phyloP scores from a whole-genome alignment of 2,888 invertebrate species.

The Drosophila dives region DNA sequence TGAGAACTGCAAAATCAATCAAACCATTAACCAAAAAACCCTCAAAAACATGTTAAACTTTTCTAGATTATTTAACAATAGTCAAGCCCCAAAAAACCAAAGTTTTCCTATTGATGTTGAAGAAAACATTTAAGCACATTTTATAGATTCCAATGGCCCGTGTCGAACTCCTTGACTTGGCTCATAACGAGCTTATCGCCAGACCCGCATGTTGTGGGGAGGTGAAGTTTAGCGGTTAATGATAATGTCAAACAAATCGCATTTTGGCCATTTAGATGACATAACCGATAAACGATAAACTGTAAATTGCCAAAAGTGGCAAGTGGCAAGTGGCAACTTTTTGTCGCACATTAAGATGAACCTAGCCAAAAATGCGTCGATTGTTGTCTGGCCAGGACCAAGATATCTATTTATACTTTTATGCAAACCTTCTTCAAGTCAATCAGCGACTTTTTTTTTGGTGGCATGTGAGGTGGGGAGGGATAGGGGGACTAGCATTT shows the following conservation, averaged over 20 bases:
- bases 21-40: background rate
- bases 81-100: background rate
- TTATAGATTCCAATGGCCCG: slow-evolving; percentile 37
- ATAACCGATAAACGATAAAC: slow-evolving; percentile 79
- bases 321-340: slow-evolving; percentile 63
- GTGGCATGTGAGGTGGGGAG: slow-evolving; percentile 39
- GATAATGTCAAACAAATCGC: slow-evolving; percentile 68
- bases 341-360: slow-evolving; percentile 72
- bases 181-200: slow-evolving; percentile 37
- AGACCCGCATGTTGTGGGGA: slow-evolving; percentile 16
- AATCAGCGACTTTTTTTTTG: slow-evolving; percentile 53
- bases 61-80: background rate
- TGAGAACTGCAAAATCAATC: background rate
- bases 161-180: slow-evolving; percentile 9
- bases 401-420: slow-evolving; percentile 22
- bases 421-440: slow-evolving; percentile 57
- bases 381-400: slow-evolving; percentile 53
- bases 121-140: slow-evolving; percentile 10
- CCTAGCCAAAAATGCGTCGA: slow-evolving; percentile 45
- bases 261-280: slow-evolving; percentile 75
- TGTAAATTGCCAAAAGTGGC: slow-evolving; percentile 68
- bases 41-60: background rate
- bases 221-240: slow-evolving; percentile 31
- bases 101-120: background rate
- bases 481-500: slow-evolving; percentile 35